Evolutionary conservation across 2,888 invertebrate genomes (phyloP).

Genomic region (Isoperla grammatica): DNA sequence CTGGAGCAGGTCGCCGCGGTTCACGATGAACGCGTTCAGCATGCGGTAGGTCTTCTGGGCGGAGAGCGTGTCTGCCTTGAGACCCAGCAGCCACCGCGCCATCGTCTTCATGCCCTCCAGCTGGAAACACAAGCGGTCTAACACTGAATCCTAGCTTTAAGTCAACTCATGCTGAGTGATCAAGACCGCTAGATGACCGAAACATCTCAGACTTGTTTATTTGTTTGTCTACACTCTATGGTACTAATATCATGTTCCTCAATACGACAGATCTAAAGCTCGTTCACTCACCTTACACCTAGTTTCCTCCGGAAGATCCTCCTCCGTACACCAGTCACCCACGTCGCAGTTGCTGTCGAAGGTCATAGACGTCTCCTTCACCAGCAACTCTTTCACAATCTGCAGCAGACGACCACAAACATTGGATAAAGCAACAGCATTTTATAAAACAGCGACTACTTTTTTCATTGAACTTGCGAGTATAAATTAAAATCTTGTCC

Average conservation of each 20-base stretch:
- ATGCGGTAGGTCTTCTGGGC: slow-evolving; percentile 93
- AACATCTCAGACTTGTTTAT: no score
- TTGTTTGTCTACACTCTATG: no score
- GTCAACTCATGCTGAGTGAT: no score
- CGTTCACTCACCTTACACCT: slow-evolving; percentile 72
- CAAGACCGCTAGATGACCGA: no score
- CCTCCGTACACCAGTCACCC: slow-evolving; percentile 77
- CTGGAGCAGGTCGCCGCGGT: slow-evolving; percentile 78
- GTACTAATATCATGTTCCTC: no score
- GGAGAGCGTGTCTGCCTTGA: slow-evolving; percentile 80
- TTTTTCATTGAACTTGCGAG: no score
- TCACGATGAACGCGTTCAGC: slow-evolving; percentile 87
- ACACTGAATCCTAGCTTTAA: no score
- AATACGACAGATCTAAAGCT: no score
- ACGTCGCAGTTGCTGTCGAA: slow-evolving; percentile 49
- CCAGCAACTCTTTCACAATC: slow-evolving; percentile 92
- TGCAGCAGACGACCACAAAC: slow-evolving; percentile 39
- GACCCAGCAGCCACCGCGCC: slow-evolving; percentile 91
- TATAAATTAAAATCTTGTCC: no score
- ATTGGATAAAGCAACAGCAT: no score
- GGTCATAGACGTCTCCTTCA: slow-evolving; percentile 64
- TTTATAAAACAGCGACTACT: no score
- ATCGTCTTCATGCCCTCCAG: slow-evolving; percentile 89
- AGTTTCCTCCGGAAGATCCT: slow-evolving; percentile 84
- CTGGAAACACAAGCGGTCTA: slow-evolving; percentile 37